A percentile compares a stretch with the other conserved stretches of the same genome.
Evolutionary conservation across 2,113 vertebrate genomes (phyloP).

Genomic region (Neofelis nebulosa): DNA sequence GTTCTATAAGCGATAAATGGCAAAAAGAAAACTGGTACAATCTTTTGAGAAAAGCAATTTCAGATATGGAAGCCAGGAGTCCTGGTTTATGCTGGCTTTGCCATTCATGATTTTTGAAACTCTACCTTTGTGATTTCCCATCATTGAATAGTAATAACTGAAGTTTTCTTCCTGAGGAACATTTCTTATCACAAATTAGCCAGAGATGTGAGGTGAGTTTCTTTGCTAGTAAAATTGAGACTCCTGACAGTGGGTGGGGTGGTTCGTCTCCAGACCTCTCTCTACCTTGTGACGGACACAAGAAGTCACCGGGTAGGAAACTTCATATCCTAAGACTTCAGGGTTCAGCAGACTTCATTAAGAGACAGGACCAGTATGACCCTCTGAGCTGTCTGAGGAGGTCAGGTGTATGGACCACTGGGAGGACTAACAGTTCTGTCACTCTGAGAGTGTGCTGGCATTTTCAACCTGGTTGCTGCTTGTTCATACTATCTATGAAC

Average conservation of each 20-base stretch:
- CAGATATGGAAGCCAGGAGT: background rate
- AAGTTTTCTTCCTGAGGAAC: background rate
- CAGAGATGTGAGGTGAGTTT: background rate
- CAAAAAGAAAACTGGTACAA: background rate
- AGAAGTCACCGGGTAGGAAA: background rate
- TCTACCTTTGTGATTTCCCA: background rate
- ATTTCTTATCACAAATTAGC: background rate
- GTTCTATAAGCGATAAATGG: background rate
- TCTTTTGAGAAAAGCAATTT: background rate
- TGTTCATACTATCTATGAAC: background rate
- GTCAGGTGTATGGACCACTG: background rate
- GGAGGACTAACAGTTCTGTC: fast-evolving
- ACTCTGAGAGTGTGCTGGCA: background rate
- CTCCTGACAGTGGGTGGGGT: background rate
- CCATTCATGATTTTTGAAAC: background rate
- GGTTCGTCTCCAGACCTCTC: background rate
- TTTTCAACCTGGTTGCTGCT: background rate
- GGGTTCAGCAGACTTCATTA: background rate
- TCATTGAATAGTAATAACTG: background rate
- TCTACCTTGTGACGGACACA: background rate
- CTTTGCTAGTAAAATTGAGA: background rate
- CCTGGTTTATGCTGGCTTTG: background rate
- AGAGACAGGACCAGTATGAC: background rate
- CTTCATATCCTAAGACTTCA: background rate
- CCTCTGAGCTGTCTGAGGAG: background rate